phyloP scores from a whole-genome alignment of 2,888 invertebrate genomes.

The Corbicula japonica region DNA sequence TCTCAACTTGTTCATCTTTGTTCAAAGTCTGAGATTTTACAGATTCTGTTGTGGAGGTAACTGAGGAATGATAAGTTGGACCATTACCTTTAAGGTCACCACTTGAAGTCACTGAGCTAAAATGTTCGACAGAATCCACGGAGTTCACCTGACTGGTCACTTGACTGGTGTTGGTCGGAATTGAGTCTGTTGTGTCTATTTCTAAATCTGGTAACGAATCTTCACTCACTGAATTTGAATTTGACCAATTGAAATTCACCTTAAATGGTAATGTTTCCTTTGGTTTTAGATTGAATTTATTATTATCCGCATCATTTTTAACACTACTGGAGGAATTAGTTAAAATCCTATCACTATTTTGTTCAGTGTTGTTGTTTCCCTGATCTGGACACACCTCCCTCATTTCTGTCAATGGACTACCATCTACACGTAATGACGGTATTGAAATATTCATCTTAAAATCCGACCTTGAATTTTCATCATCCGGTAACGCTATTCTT shows the following conservation, averaged over 20 bases:
- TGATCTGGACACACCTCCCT: slow-evolving; percentile 43
- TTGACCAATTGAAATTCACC: slow-evolving; percentile 49
- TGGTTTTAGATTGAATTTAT: slow-evolving; percentile 38
- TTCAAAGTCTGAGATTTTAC: too few species aligned
- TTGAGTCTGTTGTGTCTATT: slow-evolving; percentile 26
- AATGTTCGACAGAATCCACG: too few species aligned
- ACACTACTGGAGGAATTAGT: neutral
- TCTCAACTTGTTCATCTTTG: too few species aligned
- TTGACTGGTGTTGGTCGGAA: slow-evolving; percentile 5
- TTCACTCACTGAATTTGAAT: slow-evolving; percentile 33
- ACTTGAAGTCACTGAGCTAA: too few species aligned
- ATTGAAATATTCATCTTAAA: slow-evolving; percentile 2
- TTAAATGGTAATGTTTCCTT: slow-evolving; percentile 63
- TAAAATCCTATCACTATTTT: slow-evolving; percentile 15
- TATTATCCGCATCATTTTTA: neutral
- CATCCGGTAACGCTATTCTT: slow-evolving; percentile 38
- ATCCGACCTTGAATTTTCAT: slow-evolving; percentile 18
- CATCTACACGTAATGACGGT: slow-evolving; percentile 2
- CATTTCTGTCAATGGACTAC: slow-evolving; percentile 4
- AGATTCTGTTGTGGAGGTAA: slow-evolving; percentile 36
- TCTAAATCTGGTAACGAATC: slow-evolving; percentile 53
- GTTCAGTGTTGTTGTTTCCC: slow-evolving; percentile 19
- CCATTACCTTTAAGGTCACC: too few species aligned
- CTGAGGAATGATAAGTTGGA: slow-evolving; percentile 44
- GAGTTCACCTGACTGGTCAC: too few species aligned